phyloP scores from a whole-genome alignment of 2,113 vertebrate species.

The Butastur rufipennis region DNA sequence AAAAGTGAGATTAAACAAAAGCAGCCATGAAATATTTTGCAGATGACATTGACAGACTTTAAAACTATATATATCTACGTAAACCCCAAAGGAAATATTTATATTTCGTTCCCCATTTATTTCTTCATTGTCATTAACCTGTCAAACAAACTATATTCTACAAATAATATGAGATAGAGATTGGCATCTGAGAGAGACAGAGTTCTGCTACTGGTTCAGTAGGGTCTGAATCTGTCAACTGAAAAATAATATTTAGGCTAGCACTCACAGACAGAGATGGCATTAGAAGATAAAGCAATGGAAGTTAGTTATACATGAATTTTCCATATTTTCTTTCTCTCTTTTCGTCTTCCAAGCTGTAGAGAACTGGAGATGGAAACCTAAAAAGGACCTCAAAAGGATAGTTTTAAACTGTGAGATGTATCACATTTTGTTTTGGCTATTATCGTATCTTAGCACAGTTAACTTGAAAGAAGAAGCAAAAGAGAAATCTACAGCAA shows the following conservation, averaged over 20 bases:
- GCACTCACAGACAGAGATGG: background rate
- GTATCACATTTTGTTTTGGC: background rate
- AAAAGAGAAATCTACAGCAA: background rate
- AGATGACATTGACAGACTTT: background rate
- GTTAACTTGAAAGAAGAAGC: background rate
- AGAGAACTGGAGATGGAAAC: background rate
- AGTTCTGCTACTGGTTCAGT: background rate
- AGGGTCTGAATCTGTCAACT: slow-evolving; percentile 12
- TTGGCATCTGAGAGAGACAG: background rate
- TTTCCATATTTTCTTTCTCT: background rate
- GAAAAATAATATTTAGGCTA: slow-evolving; percentile 1
- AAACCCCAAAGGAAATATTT: background rate
- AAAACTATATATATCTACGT: background rate
- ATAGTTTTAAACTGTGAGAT: background rate
- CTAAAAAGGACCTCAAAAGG: background rate
- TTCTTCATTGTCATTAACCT: slow-evolving; percentile 11
- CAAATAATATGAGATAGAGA: background rate
- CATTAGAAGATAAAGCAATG: background rate
- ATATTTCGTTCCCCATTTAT: background rate
- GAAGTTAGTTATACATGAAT: background rate
- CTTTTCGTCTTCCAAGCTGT: background rate
- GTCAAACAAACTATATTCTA: background rate
- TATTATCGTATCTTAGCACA: background rate
- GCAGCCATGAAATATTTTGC: background rate
- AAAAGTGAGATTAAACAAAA: background rate